phyloP scores from a whole-genome alignment of 2,797 vertebrate species.

The Lindbergichthys nudifrons region DNA sequence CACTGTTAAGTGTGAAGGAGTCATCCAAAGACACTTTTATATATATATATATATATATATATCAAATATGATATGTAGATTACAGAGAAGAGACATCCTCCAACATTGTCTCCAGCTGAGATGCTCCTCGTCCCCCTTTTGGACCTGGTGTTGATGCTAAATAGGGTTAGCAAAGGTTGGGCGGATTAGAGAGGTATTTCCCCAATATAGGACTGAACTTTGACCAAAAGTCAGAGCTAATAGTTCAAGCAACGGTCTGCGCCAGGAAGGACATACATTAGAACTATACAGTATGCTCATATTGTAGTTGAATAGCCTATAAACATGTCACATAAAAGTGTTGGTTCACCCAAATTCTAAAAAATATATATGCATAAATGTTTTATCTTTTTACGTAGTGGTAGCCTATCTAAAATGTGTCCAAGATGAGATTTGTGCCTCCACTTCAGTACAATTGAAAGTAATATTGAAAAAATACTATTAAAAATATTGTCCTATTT shows the following conservation, averaged over 20 bases:
- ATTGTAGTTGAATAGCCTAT: background rate
- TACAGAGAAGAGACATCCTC: slow-evolving; percentile 21
- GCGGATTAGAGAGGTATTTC: background rate
- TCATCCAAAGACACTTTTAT: slow-evolving; percentile 68
- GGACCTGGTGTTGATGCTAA: background rate
- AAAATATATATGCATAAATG: background rate
- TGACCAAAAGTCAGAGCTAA: background rate
- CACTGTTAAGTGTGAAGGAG: slow-evolving; percentile 69
- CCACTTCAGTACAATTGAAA: background rate
- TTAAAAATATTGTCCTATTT: background rate
- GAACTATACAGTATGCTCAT: background rate
- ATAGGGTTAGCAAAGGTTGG: background rate
- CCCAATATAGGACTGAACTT: background rate
- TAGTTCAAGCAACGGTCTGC: background rate
- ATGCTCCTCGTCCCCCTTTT: background rate
- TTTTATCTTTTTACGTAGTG: too few species aligned
- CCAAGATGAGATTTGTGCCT: background rate
- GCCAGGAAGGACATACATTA: background rate
- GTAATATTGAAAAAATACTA: background rate
- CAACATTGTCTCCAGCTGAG: background rate
- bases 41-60: slow-evolving; percentile 24
- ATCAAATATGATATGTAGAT: slow-evolving; percentile 44
- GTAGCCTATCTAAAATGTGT: background rate
- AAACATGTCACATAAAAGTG: background rate
- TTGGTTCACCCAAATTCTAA: too few species aligned